phyloP scores from a whole-genome alignment of 2,113 vertebrate genomes.

The Helogale parvula region DNA sequence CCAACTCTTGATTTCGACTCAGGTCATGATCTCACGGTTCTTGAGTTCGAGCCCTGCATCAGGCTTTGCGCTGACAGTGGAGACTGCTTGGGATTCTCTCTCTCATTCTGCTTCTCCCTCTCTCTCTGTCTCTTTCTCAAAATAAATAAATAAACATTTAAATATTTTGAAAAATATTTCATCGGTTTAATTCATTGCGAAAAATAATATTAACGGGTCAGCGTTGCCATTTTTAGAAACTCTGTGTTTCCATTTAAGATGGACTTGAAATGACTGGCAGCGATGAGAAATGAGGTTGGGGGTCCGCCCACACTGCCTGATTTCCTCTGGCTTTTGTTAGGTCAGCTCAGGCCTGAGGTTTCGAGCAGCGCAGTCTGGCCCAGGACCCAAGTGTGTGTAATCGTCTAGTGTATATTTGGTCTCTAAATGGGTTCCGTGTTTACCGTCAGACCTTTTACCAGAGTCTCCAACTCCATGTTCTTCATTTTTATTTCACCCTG shows the following conservation, averaged over 20 bases:
- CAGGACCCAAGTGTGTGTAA: background rate
- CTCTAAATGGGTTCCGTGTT: background rate
- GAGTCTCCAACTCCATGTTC: background rate
- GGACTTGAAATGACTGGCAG: background rate
- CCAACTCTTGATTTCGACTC: no score
- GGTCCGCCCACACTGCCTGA: background rate
- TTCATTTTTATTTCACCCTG: background rate
- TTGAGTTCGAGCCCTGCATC: no score
- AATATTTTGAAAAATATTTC: constrained; percentile 26
- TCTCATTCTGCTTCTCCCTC: no score
- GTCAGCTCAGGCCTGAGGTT: background rate
- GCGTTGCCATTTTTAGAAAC: background rate
- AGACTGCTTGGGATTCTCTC: no score
- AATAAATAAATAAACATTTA: no score
- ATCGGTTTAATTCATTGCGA: background rate
- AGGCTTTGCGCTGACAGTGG: no score
- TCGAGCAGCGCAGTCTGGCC: background rate
- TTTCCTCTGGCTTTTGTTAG: background rate
- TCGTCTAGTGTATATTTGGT: background rate
- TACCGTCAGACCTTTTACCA: background rate
- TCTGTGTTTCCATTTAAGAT: background rate
- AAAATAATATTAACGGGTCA: background rate
- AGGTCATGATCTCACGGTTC: no score
- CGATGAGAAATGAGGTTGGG: background rate
- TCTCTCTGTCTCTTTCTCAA: no score